Evolutionary conservation across 2,113 vertebrate genomes (phyloP), one percentile per base, ranked within the genome.

Genomic region (Rhynchomys soricoides): DNA sequence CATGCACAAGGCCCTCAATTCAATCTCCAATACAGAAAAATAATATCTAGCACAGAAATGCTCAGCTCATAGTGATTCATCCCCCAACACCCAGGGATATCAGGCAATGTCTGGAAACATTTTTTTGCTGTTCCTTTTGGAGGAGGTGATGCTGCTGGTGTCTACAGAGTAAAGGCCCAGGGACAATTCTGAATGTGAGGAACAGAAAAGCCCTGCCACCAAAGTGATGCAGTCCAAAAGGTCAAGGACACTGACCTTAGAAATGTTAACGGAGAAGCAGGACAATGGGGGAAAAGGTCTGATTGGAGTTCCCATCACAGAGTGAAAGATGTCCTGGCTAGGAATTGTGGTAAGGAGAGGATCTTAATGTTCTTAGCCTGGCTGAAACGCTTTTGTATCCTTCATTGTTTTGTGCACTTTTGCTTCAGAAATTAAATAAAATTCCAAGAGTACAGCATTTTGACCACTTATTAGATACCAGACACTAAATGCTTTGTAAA

Each of bases 331-430:
- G 31, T 86, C 89, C 87, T 71, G 57, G 12, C 34, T 93, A 93
- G 78, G 68, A 83, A 86, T 9, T 68, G 43, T 66, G 50, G 70
- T 89, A 86, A 95, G 74, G 43, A 89, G 40, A 11, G 9, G n/a
- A 34, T 62, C n/a, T 94, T 90, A 77, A 86, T 91, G 34, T 85
- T 79, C 70, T 89, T 95, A 66, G 48, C 68, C 45, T 94, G 64
- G 79, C 24, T 83, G 70, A 95, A 88, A 96, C 89, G 62, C 71
- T 89, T 91, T 96, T 95, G 94, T 85, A 43, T 95, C 31, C 52
- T 95, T 88, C 48, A 91, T 59, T 88, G 34, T 92, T 97, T 94
- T 78, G 74, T 88, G 45, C 16, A 29, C 74, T 91, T 93, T 91
- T 68, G 24, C 31, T 31, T 95, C 75, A 55, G 57, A 92, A 40